These are phyloP conservation scores for Plagodis dolabraria DNA, from an alignment of 2,888 invertebrate genomes.

Conservation along the genomic window DNA sequence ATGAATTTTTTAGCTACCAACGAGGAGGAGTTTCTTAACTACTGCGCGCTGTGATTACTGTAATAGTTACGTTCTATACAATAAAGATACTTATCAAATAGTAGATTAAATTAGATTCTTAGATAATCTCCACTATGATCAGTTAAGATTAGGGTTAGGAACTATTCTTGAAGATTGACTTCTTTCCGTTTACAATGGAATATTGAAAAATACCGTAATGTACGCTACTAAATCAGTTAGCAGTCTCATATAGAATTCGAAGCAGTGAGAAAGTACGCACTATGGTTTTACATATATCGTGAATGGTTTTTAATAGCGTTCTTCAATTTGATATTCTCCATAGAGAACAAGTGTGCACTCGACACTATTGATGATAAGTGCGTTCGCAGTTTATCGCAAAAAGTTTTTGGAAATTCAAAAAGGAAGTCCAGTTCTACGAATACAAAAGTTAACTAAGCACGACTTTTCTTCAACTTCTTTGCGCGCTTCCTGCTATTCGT, in stretches of 20 bases:
- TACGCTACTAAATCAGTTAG: background rate
- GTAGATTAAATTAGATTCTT: too few species aligned
- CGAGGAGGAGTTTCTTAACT: too few species aligned
- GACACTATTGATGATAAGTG: conserved; percentile 45
- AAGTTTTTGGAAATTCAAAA: conserved; percentile 47
- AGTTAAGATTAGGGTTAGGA: too few species aligned
- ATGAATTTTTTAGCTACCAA: too few species aligned
- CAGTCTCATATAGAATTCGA: background rate
- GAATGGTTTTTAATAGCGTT: too few species aligned
- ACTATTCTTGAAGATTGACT: too few species aligned
- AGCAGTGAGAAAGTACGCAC: background rate
- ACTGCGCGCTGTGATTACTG: too few species aligned
- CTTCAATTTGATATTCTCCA: too few species aligned
- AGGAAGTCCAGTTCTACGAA: conserved; percentile 57
- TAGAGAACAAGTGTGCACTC: conserved; percentile 47
- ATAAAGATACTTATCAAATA: too few species aligned
- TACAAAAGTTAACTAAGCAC: conserved; percentile 57
- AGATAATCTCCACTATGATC: too few species aligned
- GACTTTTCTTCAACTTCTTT: conserved; percentile 58
- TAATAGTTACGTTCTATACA: too few species aligned
- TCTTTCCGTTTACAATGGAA: background rate
- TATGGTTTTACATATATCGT: too few species aligned
- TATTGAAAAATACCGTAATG: background rate
- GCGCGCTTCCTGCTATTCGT: conserved; percentile 35
- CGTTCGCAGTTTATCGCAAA: conserved; percentile 41